phyloP scores from a whole-genome alignment of 2,888 invertebrate genomes.

The Plagiodera versicolora region DNA sequence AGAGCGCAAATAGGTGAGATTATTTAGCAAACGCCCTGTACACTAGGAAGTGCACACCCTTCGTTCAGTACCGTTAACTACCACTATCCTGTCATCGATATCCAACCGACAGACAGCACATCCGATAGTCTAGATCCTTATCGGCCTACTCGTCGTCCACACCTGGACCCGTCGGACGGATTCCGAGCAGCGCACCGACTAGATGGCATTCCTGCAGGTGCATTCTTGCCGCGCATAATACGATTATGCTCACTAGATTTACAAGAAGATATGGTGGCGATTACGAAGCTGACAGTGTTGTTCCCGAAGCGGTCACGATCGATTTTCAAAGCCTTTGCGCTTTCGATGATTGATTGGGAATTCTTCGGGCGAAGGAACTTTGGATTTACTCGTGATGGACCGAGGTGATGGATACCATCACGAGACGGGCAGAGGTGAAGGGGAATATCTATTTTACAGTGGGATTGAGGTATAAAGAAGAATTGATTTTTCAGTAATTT shows the following conservation, averaged over 20 bases:
- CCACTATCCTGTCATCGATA: too few relatives aligned
- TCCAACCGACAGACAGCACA: too few relatives aligned
- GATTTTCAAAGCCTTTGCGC: neutral
- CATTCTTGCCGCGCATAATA: neutral
- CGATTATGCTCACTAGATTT: slow-evolving; percentile 4
- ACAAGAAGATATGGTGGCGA: neutral
- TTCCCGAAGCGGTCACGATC: neutral
- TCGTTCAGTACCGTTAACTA: too few relatives aligned
- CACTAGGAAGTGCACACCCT: too few relatives aligned
- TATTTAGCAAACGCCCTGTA: too few relatives aligned
- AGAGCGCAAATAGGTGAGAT: too few relatives aligned
- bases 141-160: neutral
- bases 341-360: neutral
- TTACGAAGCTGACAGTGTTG: slow-evolving; percentile 2
- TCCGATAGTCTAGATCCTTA: neutral
- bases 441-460: too few relatives aligned
- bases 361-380: neutral
- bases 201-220: neutral
- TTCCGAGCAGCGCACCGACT: neutral
- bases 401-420: neutral
- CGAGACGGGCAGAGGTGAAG: too few relatives aligned
- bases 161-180: neutral
- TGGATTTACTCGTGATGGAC: neutral
- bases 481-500: too few relatives aligned
- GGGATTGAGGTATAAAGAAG: too few relatives aligned